A percentile compares a stretch with the other conserved stretches of the same genome.
phyloP scores from a whole-genome alignment of 1,140 invertebrate genomes.

The Caenorhabditis inopinata region DNA sequence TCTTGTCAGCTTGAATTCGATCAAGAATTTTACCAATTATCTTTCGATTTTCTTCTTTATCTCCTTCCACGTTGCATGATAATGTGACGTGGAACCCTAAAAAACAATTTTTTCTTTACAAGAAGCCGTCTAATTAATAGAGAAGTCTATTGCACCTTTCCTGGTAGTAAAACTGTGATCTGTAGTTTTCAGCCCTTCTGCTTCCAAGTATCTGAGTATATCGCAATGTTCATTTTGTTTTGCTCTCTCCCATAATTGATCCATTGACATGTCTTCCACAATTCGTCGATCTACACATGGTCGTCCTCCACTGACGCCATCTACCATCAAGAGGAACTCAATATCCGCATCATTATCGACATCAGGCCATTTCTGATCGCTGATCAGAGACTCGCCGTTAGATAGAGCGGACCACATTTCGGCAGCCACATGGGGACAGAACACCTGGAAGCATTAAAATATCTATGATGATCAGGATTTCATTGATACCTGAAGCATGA shows the following conservation, averaged over 20 bases:
- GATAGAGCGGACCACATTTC: slow-evolving; percentile 55
- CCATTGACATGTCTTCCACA: slow-evolving; percentile 35
- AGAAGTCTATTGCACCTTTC: slow-evolving; percentile 9
- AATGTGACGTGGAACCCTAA: slow-evolving; percentile 48
- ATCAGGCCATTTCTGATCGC: slow-evolving; percentile 54
- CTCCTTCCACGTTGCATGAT: slow-evolving; percentile 21
- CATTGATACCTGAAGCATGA: slow-evolving; percentile 59
- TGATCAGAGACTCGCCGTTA: slow-evolving; percentile 18
- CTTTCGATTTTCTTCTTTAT: slow-evolving; percentile 26
- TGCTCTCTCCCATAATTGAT: slow-evolving; percentile 36
- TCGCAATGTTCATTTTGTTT: slow-evolving; percentile 24
- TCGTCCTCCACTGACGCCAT: slow-evolving; percentile 47
- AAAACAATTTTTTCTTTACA: background rate
- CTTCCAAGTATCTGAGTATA: slow-evolving; percentile 41
- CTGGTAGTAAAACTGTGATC: slow-evolving; percentile 1
- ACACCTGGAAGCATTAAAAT: slow-evolving; percentile 46
- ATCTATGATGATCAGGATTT: background rate
- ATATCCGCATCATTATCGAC: slow-evolving; percentile 54
- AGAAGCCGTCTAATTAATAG: background rate
- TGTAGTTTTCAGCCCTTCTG: background rate
- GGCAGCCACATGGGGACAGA: slow-evolving; percentile 57
- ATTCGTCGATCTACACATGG: background rate
- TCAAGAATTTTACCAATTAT: slow-evolving; percentile 27
- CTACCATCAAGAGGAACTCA: slow-evolving; percentile 52
- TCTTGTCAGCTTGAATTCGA: background rate